Evolutionary conservation across 1,140 invertebrate species (phyloP).

Genomic region (Macrobrachium nipponense): DNA sequence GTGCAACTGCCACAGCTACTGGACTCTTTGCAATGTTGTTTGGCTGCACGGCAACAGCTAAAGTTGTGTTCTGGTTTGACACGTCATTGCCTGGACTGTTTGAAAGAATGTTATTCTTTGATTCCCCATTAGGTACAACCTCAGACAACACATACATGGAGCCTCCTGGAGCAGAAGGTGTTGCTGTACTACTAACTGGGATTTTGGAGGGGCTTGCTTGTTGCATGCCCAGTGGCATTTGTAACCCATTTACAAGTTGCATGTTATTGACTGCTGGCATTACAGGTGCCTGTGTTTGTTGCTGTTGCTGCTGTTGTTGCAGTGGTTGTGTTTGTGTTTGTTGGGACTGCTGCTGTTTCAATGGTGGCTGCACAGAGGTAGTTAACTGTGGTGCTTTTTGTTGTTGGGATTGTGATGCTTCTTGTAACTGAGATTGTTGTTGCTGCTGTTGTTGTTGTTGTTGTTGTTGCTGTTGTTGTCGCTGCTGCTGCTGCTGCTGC

Average conservation of each 20-base stretch:
- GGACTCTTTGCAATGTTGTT: no score
- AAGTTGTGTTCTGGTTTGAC: no score
- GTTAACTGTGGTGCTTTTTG: not conserved
- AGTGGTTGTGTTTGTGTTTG: not conserved
- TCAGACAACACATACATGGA: no score
- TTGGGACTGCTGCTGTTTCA: slow-evolving; percentile 18
- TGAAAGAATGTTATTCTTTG: no score
- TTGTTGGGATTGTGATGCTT: not conserved
- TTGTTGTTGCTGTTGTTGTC: slow-evolving; percentile 13
- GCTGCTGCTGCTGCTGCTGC: slow-evolving; percentile 17
- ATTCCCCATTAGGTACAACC: no score
- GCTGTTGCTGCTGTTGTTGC: slow-evolving; percentile 28
- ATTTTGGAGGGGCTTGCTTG: slow-evolving; percentile 22
- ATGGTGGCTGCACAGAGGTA: slow-evolving; percentile 4
- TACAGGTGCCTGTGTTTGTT: slow-evolving; percentile 1
- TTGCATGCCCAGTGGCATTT: slow-evolving; percentile 42
- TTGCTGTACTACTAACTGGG: not conserved
- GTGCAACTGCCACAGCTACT: no score
- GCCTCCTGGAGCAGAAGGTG: not conserved
- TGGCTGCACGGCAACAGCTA: no score
- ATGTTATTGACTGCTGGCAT: slow-evolving; percentile 30
- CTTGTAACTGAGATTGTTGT: slow-evolving; percentile 10
- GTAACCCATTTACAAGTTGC: slow-evolving; percentile 44
- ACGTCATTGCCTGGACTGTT: no score
- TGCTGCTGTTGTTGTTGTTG: not conserved